Evolutionary conservation across 2,113 vertebrate species (phyloP), one percentile per base, ranked within the genome.

Genomic region (Pogona vitticeps): DNA sequence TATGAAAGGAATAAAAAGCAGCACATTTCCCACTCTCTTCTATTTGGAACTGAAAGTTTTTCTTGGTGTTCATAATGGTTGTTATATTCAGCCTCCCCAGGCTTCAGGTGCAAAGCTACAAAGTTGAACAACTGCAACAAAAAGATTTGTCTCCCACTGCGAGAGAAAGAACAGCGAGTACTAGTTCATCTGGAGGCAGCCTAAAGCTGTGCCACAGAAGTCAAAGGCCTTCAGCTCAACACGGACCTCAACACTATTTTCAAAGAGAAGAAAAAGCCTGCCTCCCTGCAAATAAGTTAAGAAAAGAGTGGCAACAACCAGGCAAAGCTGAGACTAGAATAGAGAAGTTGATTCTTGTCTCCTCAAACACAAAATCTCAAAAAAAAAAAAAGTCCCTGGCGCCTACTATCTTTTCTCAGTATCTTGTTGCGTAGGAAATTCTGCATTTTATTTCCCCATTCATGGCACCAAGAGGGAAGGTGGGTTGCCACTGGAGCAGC

Each of bases 361-460:
- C 68, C 33, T 2, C 65, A 72, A 36, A 61, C 33, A 68, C 38
- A 79, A 58, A 46, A 70, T 36, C 70, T 65, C 58, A 65, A 67
- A 88, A 84, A 28, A 80, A 82, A 65, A 46, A 26, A 84, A 68
- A 13, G 59, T 40, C 82, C 10, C 59, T 80, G 77, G 77, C 68
- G 28, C 31, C 77, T 40, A n/a, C 12, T 73, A 67, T 56, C 85
- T 76, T 82, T 63, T 28, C 68, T 68, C 73, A 23, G 20, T 33
- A 67, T 40, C 61, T 38, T 52, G 82, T 40, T 72, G 70, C 20
- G 63, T 75, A 82, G 58, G 76, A 67, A 84, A 67, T 80, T 38
- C 26, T 84, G 65, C 65, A 23, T 80, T 80, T 88, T 61, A 84
- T 82, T 84, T 80, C 87, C 87, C 70, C 59, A 56, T 80, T 65